phyloP scores from a whole-genome alignment of 2,797 vertebrate species.

The Chlorospingus flavigularis region DNA sequence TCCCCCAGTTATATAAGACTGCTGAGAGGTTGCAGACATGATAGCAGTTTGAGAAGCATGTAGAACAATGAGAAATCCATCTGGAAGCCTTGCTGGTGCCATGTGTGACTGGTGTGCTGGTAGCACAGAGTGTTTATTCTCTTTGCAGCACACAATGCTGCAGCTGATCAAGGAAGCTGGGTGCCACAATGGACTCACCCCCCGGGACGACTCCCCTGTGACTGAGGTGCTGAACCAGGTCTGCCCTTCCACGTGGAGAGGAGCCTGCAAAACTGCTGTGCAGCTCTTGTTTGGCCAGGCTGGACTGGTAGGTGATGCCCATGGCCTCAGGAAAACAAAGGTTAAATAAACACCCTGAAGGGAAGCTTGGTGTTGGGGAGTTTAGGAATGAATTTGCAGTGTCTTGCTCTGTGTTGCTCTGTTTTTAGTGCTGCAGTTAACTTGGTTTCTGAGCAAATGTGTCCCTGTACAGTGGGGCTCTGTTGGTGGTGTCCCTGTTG shows the following conservation, averaged over 20 bases:
- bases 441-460: neutral
- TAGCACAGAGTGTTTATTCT: neutral
- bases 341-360: neutral
- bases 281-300: conserved; percentile 97
- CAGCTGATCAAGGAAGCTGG: conserved; percentile 94
- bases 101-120: accelerated
- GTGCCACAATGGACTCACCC: conserved; percentile 88
- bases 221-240: conserved; percentile 97
- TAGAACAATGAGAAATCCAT: neutral
- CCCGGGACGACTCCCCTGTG: conserved; percentile 89
- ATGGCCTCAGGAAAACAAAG: neutral
- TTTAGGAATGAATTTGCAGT: neutral
- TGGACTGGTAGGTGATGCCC: conserved; percentile 87
- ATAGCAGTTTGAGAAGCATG: neutral
- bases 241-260: conserved; percentile 97
- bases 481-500: neutral
- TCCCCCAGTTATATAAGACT: neutral
- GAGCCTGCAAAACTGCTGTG: conserved; percentile 97
- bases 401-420: neutral
- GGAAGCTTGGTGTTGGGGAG: neutral
- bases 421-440: neutral
- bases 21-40: neutral
- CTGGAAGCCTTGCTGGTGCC: neutral
- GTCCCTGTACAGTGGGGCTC: neutral
- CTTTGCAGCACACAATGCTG: conserved; percentile 89